Percentiles rank a stretch among this genome's conserved stretches.
These are phyloP conservation scores for Bubo bubo DNA, from an alignment of 2,113 vertebrate species.

Conservation along the genomic window DNA sequence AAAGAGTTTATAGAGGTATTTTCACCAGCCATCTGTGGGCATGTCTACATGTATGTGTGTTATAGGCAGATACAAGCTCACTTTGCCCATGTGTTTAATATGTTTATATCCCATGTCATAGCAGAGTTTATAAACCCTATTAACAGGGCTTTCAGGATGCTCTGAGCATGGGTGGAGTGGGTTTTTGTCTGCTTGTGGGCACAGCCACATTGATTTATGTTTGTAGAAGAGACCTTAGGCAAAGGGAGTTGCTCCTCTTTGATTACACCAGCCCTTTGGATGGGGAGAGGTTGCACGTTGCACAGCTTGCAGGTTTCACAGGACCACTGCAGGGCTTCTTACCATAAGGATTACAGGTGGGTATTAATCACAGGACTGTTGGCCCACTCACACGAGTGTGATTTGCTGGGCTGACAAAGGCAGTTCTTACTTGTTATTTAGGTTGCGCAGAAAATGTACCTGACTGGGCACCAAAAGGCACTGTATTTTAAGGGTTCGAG, in stretches of 20 bases:
- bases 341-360: neutral
- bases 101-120: neutral
- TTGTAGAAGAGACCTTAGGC: neutral
- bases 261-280: neutral
- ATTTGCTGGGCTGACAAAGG: neutral
- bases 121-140: neutral
- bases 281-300: neutral
- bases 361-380: neutral
- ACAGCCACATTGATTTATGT: neutral
- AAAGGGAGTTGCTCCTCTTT: neutral
- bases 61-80: neutral
- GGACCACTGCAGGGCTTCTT: neutral
- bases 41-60: neutral
- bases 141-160: neutral
- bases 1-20: neutral
- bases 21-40: neutral
- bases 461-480: too few species aligned
- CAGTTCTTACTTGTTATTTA: neutral
- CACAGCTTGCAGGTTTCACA: neutral
- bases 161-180: neutral
- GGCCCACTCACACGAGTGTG: rapidly evolving
- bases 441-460: neutral
- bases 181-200: neutral
- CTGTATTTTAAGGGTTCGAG: neutral
- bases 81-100: neutral